Evolutionary conservation across 2,113 vertebrate genomes (phyloP).

Genomic region (Macrotus californicus): DNA sequence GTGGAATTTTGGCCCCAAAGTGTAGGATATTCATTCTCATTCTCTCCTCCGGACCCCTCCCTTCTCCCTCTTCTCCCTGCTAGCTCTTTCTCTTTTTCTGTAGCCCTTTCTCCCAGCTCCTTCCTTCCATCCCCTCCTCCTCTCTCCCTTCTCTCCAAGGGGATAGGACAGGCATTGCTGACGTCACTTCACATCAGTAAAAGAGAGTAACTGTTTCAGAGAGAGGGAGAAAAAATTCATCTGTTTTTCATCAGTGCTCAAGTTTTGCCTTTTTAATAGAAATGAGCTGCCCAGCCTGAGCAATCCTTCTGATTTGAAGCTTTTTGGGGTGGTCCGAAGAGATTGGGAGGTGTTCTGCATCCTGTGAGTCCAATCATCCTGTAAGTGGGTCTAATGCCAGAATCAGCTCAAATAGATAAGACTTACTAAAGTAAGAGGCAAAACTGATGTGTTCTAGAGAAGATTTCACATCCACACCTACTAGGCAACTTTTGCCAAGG

Average conservation of each 20-base stretch:
- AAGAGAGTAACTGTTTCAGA: slow-evolving; percentile 73
- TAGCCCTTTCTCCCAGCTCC: slow-evolving; percentile 52
- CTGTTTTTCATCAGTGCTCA: slow-evolving; percentile 79
- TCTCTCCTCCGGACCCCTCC: neutral
- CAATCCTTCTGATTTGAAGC: slow-evolving; percentile 47
- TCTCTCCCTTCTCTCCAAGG: slow-evolving; percentile 55
- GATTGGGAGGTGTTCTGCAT: slow-evolving; percentile 21
- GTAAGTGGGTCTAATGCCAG: neutral
- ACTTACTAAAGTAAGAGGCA: slow-evolving; percentile 43
- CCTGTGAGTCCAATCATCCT: neutral
- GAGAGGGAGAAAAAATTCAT: slow-evolving; percentile 70
- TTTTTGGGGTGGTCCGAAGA: neutral
- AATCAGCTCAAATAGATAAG: slow-evolving; percentile 12
- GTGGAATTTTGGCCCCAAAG: slow-evolving; percentile 41
- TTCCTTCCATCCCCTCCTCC: slow-evolving; percentile 57
- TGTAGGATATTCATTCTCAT: neutral
- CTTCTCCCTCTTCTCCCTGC: neutral
- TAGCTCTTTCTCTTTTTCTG: slow-evolving; percentile 58
- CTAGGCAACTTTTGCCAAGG: slow-evolving; percentile 34
- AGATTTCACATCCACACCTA: neutral
- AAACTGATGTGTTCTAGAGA: slow-evolving; percentile 1
- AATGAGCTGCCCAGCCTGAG: slow-evolving; percentile 44
- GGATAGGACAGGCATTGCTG: slow-evolving; percentile 76
- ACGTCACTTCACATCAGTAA: slow-evolving; percentile 81
- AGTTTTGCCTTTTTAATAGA: slow-evolving; percentile 73